These are phyloP conservation scores for Agrotis segetum DNA, from an alignment of 2,888 invertebrate genomes.

Conservation along the genomic window DNA sequence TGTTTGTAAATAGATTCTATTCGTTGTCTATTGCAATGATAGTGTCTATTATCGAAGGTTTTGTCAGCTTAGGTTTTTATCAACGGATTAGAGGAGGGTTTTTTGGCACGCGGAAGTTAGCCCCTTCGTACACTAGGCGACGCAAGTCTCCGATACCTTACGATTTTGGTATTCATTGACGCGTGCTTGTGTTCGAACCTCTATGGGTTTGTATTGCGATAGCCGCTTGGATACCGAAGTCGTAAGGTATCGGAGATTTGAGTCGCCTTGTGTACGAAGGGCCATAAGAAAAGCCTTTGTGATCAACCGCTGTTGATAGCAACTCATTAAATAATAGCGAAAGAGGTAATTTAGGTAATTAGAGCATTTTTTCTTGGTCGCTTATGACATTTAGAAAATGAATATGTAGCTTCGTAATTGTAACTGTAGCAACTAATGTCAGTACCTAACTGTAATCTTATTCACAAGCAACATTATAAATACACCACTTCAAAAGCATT, in stretches of 20 bases:
- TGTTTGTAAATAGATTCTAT: conserved; percentile 38
- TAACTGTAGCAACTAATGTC: background rate
- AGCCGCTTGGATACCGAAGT: too few relatives aligned
- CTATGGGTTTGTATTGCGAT: too few relatives aligned
- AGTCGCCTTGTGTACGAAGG: too few relatives aligned
- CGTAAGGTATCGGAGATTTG: too few relatives aligned
- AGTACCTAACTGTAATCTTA: conserved; percentile 4
- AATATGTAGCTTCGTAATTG: background rate
- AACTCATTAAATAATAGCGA: background rate
- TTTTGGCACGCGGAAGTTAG: conserved; percentile 6
- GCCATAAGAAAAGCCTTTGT: conserved; percentile 18
- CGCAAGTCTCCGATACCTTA: too few relatives aligned
- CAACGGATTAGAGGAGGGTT: conserved; percentile 21
- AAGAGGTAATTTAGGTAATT: background rate
- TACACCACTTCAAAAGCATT: conserved; percentile 28
- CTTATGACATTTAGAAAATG: too few relatives aligned
- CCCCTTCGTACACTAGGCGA: too few relatives aligned
- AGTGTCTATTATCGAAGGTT: conserved; percentile 23
- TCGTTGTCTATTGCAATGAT: conserved; percentile 12
- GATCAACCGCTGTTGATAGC: conserved; percentile 27
- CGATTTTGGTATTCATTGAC: too few relatives aligned
- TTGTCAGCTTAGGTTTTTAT: conserved; percentile 30
- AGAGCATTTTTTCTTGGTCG: too few relatives aligned
- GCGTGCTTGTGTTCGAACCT: too few relatives aligned
- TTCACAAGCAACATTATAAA: conserved; percentile 18